Conservation (phyloP, 2,113 vertebrate genomes). For the Lipophrys pholis region DNA sequence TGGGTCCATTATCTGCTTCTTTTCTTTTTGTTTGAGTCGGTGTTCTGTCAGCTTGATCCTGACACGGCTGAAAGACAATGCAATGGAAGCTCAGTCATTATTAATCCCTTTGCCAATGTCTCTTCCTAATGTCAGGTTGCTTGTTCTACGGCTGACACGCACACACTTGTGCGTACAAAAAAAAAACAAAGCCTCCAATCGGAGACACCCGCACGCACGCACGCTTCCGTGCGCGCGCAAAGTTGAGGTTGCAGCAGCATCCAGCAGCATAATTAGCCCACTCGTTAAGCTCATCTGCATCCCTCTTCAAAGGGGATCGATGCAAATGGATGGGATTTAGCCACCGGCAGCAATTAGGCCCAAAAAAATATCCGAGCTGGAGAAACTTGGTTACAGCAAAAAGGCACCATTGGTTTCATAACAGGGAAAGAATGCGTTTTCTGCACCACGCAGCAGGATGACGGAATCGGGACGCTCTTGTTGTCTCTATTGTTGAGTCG, state of each 20-base stretch:
- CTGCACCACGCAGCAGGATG: conserved; percentile 17
- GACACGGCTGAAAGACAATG: background rate
- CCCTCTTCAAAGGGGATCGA: conserved; percentile 83
- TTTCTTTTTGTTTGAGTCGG: too few species aligned
- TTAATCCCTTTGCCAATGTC: conserved; percentile 16
- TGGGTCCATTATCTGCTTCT: background rate
- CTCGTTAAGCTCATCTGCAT: conserved; percentile 85
- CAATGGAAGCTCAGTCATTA: conserved; percentile 10
- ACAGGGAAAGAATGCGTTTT: conserved; percentile 40
- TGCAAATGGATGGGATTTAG: conserved; percentile 83
- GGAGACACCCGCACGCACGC: conserved; percentile 11
- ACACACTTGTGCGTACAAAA: conserved; percentile 14
- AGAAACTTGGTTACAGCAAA: conserved; percentile 47
- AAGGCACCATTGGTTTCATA: conserved; percentile 51
- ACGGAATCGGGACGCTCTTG: conserved; percentile 42
- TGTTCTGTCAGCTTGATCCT: too few species aligned
- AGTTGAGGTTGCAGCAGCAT: conserved; percentile 58
- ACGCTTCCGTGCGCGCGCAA: conserved; percentile 4
- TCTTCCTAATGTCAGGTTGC: conserved; percentile 39
- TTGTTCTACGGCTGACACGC: conserved; percentile 28
- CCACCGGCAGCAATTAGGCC: conserved; percentile 79
- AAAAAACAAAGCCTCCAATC: conserved; percentile 44
- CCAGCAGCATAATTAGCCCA: conserved; percentile 79
- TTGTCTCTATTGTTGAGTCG: conserved; percentile 48
- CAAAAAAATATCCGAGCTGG: conserved; percentile 55